Conservation (phyloP, 2,797 vertebrate genomes). For the Propithecus perrieri region DNA sequence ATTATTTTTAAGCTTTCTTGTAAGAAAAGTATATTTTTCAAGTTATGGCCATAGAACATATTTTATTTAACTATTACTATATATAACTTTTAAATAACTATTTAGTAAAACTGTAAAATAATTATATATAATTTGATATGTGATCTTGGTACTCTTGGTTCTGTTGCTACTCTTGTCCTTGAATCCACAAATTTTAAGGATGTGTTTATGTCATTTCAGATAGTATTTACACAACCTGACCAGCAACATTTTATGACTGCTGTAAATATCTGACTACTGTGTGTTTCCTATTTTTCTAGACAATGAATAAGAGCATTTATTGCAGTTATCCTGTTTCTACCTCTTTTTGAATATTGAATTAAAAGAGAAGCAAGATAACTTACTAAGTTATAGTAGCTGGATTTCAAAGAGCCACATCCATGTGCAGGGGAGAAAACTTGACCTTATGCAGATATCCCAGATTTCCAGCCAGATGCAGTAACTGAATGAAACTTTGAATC, state of each 20-base stretch:
- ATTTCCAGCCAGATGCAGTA: background rate
- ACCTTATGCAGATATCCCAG: background rate
- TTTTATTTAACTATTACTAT: background rate
- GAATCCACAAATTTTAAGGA: background rate
- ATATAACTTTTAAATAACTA: background rate
- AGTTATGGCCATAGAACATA: background rate
- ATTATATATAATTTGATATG: background rate
- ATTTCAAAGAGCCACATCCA: background rate
- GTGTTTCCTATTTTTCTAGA: background rate
- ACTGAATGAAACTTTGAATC: background rate
- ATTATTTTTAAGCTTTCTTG: background rate
- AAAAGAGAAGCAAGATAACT: background rate
- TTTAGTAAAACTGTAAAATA: background rate
- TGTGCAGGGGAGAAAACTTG: background rate
- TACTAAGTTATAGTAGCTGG: background rate
- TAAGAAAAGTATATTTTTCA: background rate
- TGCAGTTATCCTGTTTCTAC: rapidly evolving
- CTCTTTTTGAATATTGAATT: background rate
- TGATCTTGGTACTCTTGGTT: background rate
- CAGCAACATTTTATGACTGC: background rate
- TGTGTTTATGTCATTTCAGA: background rate
- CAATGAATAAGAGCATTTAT: background rate
- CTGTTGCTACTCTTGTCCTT: background rate
- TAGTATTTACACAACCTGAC: background rate
- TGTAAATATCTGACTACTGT: background rate